Percentiles rank a stretch among this genome's conserved stretches.
Evolutionary conservation across 2,888 invertebrate genomes (phyloP).

Genomic region (Seira musarum): DNA sequence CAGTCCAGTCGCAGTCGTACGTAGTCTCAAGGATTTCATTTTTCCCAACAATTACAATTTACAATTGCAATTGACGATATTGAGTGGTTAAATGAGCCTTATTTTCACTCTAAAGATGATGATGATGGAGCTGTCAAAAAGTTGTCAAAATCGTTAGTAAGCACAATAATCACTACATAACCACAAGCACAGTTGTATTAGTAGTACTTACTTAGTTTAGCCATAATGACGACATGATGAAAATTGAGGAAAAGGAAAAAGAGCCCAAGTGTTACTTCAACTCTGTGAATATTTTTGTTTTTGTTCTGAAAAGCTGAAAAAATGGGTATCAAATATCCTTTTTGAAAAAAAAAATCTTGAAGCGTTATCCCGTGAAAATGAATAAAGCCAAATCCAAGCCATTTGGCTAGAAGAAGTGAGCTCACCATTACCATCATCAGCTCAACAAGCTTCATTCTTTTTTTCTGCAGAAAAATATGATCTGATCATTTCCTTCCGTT

Average conservation of each 20-base stretch:
- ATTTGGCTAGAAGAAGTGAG: too few relatives aligned
- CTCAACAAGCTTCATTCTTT: too few relatives aligned
- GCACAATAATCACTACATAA: conserved; percentile 1
- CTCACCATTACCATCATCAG: too few relatives aligned
- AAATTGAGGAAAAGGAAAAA: conserved; percentile 10
- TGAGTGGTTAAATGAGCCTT: conserved; percentile 16
- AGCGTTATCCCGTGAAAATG: too few relatives aligned
- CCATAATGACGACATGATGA: background rate
- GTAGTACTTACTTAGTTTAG: background rate
- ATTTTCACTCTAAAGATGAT: background rate
- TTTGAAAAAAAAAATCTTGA: background rate
- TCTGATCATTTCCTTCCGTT: background rate
- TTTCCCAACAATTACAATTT: too few relatives aligned
- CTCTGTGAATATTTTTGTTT: conserved; percentile 15
- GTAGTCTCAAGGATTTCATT: too few relatives aligned
- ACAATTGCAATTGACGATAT: too few relatives aligned
- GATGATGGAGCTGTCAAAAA: conserved; percentile 54
- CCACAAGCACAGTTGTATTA: background rate
- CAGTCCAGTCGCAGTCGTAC: too few relatives aligned
- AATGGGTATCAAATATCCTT: conserved; percentile 29
- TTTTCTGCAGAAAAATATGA: background rate
- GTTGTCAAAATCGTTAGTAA: conserved; percentile 57
- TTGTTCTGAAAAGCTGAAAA: background rate
- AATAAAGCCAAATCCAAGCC: too few relatives aligned
- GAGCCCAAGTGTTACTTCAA: conserved; percentile 13